phyloP scores from a whole-genome alignment of 2,797 vertebrate genomes.

The Falco rusticolus region DNA sequence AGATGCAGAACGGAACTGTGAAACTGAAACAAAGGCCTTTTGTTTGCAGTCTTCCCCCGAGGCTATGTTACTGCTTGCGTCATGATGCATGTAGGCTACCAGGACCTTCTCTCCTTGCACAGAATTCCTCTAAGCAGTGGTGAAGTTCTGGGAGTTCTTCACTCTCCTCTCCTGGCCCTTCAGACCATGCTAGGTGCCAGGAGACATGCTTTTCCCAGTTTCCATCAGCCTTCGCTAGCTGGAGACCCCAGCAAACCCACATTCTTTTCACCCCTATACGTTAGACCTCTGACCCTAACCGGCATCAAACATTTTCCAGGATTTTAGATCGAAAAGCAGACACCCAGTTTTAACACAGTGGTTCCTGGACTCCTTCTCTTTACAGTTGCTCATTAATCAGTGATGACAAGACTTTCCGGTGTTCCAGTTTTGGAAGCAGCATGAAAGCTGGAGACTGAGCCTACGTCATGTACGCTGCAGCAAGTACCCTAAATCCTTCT shows the following conservation, averaged over 20 bases:
- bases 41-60: neutral
- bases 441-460: neutral
- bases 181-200: neutral
- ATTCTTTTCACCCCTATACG: rapidly evolving
- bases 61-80: neutral
- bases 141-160: neutral
- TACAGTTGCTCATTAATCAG: neutral
- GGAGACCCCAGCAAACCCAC: neutral
- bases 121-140: neutral
- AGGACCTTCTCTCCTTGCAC: neutral
- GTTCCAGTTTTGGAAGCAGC: neutral
- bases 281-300: neutral
- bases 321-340: neutral
- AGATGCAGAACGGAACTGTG: neutral
- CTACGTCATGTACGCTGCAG: neutral
- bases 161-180: neutral
- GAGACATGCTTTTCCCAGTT: neutral
- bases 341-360: neutral
- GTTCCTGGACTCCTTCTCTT: neutral
- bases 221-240: neutral
- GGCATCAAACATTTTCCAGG: neutral
- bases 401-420: neutral
- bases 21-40: neutral
- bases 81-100: rapidly evolving
- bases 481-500: neutral